Evolutionary conservation across 2,113 vertebrate species (phyloP).

Genomic region (Collichthys lucidus): DNA sequence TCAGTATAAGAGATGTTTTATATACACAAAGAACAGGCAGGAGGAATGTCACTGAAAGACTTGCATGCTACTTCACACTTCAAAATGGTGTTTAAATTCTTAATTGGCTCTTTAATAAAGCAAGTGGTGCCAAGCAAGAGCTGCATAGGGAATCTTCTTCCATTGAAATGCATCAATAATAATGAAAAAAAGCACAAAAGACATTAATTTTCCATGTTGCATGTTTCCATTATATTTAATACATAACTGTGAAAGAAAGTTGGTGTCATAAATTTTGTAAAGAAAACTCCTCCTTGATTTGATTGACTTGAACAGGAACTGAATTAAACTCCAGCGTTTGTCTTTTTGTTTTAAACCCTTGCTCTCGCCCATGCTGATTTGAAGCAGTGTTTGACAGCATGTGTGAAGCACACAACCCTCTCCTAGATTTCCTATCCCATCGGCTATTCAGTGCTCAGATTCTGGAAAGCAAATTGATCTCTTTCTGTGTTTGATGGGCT

Average conservation of each 20-base stretch:
- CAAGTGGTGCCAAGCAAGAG: constrained; percentile 61
- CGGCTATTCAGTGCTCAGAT: constrained; percentile 32
- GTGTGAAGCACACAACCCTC: constrained; percentile 20
- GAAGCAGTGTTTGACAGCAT: constrained; percentile 56
- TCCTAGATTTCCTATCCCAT: constrained; percentile 31
- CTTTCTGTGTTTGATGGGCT: constrained; percentile 47
- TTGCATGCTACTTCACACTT: constrained; percentile 55
- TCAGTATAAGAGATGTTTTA: constrained; percentile 35
- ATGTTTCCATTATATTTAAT: constrained; percentile 68
- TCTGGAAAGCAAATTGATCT: constrained; percentile 51
- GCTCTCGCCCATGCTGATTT: constrained; percentile 43
- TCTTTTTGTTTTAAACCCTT: constrained; percentile 56
- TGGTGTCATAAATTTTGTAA: constrained; percentile 72
- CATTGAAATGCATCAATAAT: constrained; percentile 77
- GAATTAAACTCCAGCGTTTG: constrained; percentile 43
- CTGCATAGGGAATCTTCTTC: constrained; percentile 57
- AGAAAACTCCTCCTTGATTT: constrained; percentile 54
- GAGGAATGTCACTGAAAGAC: constrained; percentile 34
- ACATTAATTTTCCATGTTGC: constrained; percentile 66
- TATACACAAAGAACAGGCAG: constrained; percentile 20
- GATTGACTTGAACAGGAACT: constrained; percentile 69
- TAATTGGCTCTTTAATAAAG: constrained; percentile 77
- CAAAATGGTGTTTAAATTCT: constrained; percentile 69
- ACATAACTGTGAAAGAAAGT: constrained; percentile 60
- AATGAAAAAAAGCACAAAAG: constrained; percentile 70